phyloP scores from a whole-genome alignment of 2,113 vertebrate genomes.

The Notechis scutatus region DNA sequence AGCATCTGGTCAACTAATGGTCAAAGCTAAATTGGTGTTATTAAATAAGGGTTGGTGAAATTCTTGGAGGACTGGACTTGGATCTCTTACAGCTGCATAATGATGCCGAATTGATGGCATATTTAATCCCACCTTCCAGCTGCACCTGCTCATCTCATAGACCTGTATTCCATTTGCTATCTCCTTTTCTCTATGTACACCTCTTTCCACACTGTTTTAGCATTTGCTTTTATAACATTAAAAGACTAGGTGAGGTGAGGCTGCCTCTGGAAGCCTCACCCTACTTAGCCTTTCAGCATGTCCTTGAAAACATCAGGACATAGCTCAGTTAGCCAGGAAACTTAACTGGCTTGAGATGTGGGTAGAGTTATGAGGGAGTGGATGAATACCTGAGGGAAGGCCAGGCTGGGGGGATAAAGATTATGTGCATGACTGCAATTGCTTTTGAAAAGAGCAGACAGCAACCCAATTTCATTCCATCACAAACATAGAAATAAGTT shows the following conservation, averaged over 20 bases:
- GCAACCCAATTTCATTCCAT: neutral
- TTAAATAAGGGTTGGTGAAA: neutral
- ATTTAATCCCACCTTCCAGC: neutral
- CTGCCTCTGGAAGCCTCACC: neutral
- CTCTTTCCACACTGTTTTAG: neutral
- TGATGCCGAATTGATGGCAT: neutral
- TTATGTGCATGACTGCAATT: neutral
- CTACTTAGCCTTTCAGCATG: neutral
- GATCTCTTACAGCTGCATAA: neutral
- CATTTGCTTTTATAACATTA: neutral
- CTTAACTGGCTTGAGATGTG: neutral
- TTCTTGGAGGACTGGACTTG: neutral
- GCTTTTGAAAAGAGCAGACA: neutral
- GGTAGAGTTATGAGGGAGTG: neutral
- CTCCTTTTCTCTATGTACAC: neutral
- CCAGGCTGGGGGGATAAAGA: neutral
- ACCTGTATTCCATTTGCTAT: neutral
- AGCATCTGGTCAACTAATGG: neutral
- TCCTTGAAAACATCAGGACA: neutral
- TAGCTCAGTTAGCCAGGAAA: neutral
- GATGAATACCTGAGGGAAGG: neutral
- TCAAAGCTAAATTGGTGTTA: neutral
- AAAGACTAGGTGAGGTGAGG: neutral
- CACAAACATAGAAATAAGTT: neutral
- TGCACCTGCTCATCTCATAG: neutral